Percentiles rank a stretch among this genome's conserved stretches.
Evolutionary conservation across 1,140 invertebrate species (phyloP).

Genomic region (Orchesella cincta): DNA sequence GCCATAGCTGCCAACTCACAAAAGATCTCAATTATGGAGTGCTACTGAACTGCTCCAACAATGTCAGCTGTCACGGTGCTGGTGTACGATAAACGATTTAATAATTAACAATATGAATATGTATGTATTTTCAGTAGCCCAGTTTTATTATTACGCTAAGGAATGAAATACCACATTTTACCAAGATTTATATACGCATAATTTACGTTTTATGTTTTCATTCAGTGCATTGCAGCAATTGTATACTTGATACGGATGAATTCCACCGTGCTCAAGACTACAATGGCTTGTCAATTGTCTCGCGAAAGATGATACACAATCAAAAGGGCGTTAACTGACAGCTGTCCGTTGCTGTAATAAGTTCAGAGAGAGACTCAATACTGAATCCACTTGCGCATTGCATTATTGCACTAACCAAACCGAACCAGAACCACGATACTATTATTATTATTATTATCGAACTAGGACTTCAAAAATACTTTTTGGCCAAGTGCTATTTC

Average conservation of each 20-base stretch:
- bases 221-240: too few species aligned
- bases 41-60: too few species aligned
- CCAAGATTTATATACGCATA: neutral
- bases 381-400: neutral
- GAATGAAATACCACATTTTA: neutral
- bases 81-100: too few species aligned
- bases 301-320: constrained; percentile 41
- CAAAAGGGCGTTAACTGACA: constrained; percentile 44
- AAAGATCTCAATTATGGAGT: too few species aligned
- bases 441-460: constrained; percentile 9
- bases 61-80: too few species aligned
- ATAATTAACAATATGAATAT: too few species aligned
- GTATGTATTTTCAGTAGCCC: neutral
- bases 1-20: too few species aligned
- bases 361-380: constrained; percentile 23
- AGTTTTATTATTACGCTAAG: neutral
- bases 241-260: constrained; percentile 6
- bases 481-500: neutral
- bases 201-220: neutral
- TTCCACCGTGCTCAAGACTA: constrained; percentile 21
- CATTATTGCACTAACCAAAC: neutral
- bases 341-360: constrained; percentile 43
- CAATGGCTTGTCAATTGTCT: constrained; percentile 29
- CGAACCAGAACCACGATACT: neutral
- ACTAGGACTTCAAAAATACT: neutral